Percentiles rank a stretch among this genome's conserved stretches.
phyloP scores from a whole-genome alignment of 2,797 vertebrate species.

The Clarias laeviceps region DNA sequence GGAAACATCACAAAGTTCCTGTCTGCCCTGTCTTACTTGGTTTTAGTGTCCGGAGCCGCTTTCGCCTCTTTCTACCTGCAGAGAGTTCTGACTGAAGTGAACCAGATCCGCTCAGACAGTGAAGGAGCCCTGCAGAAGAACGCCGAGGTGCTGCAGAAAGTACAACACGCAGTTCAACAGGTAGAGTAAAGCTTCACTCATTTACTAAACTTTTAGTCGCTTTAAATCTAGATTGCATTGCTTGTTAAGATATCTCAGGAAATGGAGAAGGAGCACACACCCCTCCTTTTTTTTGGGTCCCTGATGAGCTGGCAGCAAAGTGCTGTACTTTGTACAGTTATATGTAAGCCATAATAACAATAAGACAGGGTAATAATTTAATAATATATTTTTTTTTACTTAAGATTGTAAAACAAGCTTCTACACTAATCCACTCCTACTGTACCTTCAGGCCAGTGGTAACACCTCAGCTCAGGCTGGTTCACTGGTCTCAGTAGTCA shows the following conservation, averaged over 20 bases:
- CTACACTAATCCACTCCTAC: background rate
- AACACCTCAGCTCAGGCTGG: slow-evolving; percentile 24
- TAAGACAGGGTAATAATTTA: background rate
- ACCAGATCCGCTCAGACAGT: slow-evolving; percentile 52
- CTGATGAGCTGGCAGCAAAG: slow-evolving; percentile 44
- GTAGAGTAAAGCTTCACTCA: slow-evolving; percentile 57
- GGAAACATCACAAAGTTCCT: slow-evolving; percentile 58
- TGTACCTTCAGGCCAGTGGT: slow-evolving; percentile 20
- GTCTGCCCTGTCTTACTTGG: slow-evolving; percentile 64
- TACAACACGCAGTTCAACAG: slow-evolving; percentile 73
- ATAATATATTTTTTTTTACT: background rate
- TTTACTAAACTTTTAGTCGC: background rate
- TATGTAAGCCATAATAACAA: background rate
- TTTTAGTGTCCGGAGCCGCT: slow-evolving; percentile 66
- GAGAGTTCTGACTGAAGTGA: slow-evolving; percentile 69
- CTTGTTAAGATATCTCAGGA: background rate
- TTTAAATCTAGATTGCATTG: background rate
- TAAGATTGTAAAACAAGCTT: background rate
- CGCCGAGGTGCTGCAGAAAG: slow-evolving; percentile 59
- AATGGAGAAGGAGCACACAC: slow-evolving; percentile 6
- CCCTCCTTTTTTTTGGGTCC: background rate
- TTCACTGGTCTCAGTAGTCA: background rate
- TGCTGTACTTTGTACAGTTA: background rate
- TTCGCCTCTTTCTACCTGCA: slow-evolving; percentile 72
- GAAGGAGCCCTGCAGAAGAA: slow-evolving; percentile 61